Conservation (phyloP, 2,113 vertebrate species). For the Copsychus sechellarum region DNA sequence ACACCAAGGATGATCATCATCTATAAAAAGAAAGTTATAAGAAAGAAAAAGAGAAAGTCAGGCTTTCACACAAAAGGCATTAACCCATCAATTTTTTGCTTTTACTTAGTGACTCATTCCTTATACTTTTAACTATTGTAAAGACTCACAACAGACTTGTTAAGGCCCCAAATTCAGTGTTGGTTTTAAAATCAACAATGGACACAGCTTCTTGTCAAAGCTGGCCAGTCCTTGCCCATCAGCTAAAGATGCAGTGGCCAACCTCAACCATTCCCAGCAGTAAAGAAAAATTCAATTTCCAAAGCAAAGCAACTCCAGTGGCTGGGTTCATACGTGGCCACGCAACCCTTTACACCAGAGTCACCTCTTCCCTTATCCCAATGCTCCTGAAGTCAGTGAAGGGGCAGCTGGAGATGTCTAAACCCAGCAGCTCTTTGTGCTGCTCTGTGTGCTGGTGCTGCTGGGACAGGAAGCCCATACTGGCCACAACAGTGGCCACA, state of each 20-base stretch:
- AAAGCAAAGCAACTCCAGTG: neutral
- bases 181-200: neutral
- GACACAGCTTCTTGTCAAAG: neutral
- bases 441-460: neutral
- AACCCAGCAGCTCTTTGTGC: neutral
- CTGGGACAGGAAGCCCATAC: neutral
- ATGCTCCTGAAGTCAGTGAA: neutral
- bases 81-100: neutral
- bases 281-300: neutral
- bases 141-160: neutral
- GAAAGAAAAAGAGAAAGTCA: constrained; percentile 28
- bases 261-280: neutral
- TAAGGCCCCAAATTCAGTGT: neutral
- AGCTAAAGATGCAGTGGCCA: neutral
- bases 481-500: neutral
- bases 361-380: neutral
- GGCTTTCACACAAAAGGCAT: neutral
- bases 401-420: neutral
- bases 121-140: neutral
- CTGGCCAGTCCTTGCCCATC: neutral
- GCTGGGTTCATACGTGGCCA: neutral
- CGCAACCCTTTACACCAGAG: neutral
- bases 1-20: constrained; percentile 77
- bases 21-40: constrained; percentile 52
- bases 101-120: neutral